These are phyloP conservation scores for Oenanthe melanoleuca DNA, from an alignment of 2,113 vertebrate genomes.

Conservation along the genomic window DNA sequence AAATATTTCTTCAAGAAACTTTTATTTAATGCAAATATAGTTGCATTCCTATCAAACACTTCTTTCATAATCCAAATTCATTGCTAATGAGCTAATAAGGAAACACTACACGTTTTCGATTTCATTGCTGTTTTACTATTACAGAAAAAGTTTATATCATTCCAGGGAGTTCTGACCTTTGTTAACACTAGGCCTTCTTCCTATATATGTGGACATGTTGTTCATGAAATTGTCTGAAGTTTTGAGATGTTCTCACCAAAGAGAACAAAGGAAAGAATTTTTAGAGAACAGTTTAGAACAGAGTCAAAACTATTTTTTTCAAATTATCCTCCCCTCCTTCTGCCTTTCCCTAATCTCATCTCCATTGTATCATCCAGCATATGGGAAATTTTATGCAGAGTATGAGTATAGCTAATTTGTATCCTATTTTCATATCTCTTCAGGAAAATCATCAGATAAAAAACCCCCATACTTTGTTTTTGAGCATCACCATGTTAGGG, in stretches of 20 bases:
- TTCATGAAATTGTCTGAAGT: not conserved
- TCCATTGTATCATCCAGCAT: not conserved
- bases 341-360: not conserved
- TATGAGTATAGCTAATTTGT: not conserved
- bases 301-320: not conserved
- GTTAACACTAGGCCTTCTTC: not conserved
- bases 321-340: not conserved
- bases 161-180: not conserved
- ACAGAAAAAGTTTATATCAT: not conserved
- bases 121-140: not conserved
- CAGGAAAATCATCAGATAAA: not conserved
- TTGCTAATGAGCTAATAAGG: not conserved
- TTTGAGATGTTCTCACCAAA: not conserved
- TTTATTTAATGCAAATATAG: not conserved
- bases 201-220: fast-evolving
- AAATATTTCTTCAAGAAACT: not conserved
- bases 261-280: not conserved
- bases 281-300: not conserved
- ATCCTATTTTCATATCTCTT: not conserved
- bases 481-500: not conserved
- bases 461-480: not conserved
- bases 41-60: not conserved
- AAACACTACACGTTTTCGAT: fast-evolving
- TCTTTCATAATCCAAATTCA: not conserved
- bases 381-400: not conserved